phyloP scores from a whole-genome alignment of 2,888 invertebrate genomes.

The Pteria penguin region DNA sequence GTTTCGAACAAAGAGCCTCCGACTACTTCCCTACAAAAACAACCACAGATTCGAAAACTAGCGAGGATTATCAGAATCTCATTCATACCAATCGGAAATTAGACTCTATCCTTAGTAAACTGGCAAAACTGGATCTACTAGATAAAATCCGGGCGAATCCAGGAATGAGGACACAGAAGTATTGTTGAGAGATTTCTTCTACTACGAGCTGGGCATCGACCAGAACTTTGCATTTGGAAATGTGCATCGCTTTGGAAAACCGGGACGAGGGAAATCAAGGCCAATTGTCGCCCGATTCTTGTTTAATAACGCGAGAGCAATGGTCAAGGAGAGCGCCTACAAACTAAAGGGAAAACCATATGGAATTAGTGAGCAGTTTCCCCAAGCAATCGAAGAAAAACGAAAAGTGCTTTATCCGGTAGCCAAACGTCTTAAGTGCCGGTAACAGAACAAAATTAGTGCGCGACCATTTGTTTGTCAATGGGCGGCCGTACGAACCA shows the following conservation, averaged over 20 bases:
- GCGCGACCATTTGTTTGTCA: neutral
- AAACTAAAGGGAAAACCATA: neutral
- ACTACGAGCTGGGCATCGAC: neutral
- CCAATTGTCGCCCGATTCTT: neutral
- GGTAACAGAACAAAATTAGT: neutral
- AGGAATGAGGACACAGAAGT: slow-evolving; percentile 1
- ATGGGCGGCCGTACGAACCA: neutral
- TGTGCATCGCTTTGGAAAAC: neutral
- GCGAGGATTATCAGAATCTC: too few species aligned
- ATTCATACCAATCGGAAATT: too few species aligned
- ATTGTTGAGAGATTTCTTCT: neutral
- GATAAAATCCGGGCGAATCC: too few species aligned
- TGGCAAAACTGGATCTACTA: too few species aligned
- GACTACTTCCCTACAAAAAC: too few species aligned
- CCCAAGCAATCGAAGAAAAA: neutral
- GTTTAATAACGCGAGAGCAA: neutral
- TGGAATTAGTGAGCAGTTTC: neutral
- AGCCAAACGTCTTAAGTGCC: neutral
- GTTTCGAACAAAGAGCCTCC: too few species aligned
- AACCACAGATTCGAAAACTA: too few species aligned
- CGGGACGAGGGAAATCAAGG: neutral
- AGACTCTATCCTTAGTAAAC: too few species aligned
- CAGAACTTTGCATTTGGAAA: neutral
- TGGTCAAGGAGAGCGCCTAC: neutral
- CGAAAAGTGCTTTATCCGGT: neutral